phyloP scores from a whole-genome alignment of 2,888 invertebrate species.

The Caenorhabditis auriculariae region DNA sequence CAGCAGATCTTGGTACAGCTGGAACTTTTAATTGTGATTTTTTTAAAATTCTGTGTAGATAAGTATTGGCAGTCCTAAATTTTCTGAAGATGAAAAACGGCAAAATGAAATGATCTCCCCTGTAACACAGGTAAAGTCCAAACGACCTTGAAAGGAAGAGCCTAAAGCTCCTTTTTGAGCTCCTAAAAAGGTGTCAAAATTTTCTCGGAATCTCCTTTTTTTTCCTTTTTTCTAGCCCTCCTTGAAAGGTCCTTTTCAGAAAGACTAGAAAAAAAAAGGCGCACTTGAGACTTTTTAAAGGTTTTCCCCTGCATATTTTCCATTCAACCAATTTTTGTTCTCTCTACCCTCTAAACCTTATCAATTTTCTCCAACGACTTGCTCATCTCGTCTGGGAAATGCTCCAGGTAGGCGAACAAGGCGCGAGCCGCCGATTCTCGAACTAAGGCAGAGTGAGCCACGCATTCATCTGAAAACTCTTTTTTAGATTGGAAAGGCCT shows the following conservation, averaged over 20 bases:
- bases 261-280: too few species aligned
- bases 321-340: background rate
- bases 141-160: too few species aligned
- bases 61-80: too few species aligned
- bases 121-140: too few species aligned
- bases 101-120: too few species aligned
- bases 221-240: too few species aligned
- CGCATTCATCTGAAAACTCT: conserved; percentile 44
- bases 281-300: background rate
- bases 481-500: background rate
- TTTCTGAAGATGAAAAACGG: too few species aligned
- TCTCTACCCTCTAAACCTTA: conserved; percentile 6
- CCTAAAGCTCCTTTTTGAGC: too few species aligned
- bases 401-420: conserved; percentile 69
- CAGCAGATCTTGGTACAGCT: conserved; percentile 32
- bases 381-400: conserved; percentile 32
- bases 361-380: conserved; percentile 28
- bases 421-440: conserved; percentile 82
- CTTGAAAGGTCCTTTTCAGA: too few species aligned
- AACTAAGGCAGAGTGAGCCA: conserved; percentile 65
- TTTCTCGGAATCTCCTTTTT: too few species aligned
- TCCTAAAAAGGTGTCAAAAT: too few species aligned
- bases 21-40: background rate
- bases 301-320: conserved; percentile 1
- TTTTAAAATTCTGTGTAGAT: too few species aligned